Evolutionary conservation across 2,113 vertebrate species (phyloP).

Genomic region (Phodopus roborovskii): DNA sequence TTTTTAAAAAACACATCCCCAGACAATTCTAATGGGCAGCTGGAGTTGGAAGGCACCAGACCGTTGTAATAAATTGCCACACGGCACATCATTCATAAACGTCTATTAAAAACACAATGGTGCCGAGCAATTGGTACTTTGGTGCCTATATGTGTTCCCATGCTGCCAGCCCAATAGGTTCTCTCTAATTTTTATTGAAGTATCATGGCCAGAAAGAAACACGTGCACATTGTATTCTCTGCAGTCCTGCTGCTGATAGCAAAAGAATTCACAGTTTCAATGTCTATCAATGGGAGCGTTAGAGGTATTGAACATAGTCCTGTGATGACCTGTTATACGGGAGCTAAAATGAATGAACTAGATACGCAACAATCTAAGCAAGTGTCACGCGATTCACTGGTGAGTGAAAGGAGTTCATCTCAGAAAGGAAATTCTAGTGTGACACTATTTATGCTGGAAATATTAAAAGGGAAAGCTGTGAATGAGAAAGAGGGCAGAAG

Average conservation of each 20-base stretch:
- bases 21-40: slow-evolving; percentile 51
- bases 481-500: not conserved
- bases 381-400: not conserved
- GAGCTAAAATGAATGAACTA: not conserved
- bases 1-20: slow-evolving; percentile 59
- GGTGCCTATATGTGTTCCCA: not conserved
- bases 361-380: not conserved
- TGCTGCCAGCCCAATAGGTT: not conserved
- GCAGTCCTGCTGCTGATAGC: not conserved
- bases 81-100: slow-evolving; percentile 61
- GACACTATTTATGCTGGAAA: not conserved
- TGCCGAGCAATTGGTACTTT: not conserved
- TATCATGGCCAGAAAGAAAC: not conserved
- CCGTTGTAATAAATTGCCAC: slow-evolving; percentile 59
- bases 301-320: not conserved
- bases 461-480: not conserved
- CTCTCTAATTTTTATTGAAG: not conserved
- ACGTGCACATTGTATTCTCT: not conserved
- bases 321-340: not conserved
- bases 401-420: not conserved
- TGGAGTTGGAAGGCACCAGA: slow-evolving; percentile 52
- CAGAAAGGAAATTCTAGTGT: not conserved
- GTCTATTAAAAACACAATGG: not conserved
- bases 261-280: not conserved
- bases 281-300: not conserved